Percentiles rank a stretch among this genome's conserved stretches.
Evolutionary conservation across 1,140 invertebrate genomes (phyloP).

Genomic region (Ridgeia piscesae): DNA sequence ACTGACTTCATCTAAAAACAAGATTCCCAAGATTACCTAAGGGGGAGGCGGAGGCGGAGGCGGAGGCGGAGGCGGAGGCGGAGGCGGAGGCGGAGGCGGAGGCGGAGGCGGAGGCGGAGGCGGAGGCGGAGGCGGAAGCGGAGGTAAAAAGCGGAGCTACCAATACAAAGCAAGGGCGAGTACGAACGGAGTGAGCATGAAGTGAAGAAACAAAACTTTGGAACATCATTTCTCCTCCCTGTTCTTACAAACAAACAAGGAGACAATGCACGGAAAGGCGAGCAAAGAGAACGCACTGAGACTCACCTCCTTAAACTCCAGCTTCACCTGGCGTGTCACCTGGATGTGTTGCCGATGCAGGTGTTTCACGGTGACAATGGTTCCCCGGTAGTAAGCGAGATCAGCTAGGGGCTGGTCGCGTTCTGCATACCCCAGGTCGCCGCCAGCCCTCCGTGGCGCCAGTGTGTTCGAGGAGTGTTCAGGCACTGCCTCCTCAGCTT

Average conservation of each 20-base stretch:
- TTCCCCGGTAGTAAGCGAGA: slow-evolving; percentile 25
- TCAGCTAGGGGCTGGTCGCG: slow-evolving; percentile 25
- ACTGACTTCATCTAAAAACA: slow-evolving; percentile 63
- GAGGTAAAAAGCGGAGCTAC: neutral
- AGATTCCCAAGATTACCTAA: no score
- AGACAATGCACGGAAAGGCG: neutral
- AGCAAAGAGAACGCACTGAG: neutral
- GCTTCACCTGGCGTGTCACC: slow-evolving; percentile 21
- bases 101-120: neutral
- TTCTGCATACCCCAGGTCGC: neutral
- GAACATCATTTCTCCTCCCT: no score
- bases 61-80: no score
- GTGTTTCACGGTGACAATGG: slow-evolving; percentile 27
- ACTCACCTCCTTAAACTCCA: slow-evolving; percentile 30
- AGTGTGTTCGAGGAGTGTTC: neutral
- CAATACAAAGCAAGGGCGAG: neutral
- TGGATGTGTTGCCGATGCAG: slow-evolving; percentile 30
- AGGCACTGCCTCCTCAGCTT: neutral
- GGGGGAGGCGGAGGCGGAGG: no score
- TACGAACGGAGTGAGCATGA: neutral
- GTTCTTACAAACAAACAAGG: neutral
- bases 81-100: no score
- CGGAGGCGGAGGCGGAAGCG: neutral
- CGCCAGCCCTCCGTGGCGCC: neutral
- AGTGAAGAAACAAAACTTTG: neutral